A percentile compares a stretch with the other conserved stretches of the same genome.
Conservation (phyloP, 2,888 invertebrate species). For the Ormia ochracea region DNA sequence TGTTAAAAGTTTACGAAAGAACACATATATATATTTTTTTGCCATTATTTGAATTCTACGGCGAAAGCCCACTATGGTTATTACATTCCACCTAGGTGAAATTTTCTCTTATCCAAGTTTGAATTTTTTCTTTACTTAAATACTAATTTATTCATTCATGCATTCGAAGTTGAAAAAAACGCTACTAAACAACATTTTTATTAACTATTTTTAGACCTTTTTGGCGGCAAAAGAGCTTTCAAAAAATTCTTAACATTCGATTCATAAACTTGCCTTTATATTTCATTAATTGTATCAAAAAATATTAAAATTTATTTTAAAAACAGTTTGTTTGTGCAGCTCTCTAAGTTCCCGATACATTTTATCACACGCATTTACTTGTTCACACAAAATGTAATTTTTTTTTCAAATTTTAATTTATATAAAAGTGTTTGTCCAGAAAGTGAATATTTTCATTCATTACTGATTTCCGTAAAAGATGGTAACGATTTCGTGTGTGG, state of each 20-base stretch:
- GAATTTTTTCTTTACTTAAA: no score
- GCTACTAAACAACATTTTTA: no score
- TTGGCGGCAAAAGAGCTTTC: no score
- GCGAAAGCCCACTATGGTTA: no score
- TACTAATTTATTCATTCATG: no score
- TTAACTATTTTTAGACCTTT: no score
- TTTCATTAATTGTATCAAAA: constrained; percentile 8
- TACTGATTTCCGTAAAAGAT: constrained; percentile 20
- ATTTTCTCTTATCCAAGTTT: no score
- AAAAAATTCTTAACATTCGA: neutral
- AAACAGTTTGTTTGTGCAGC: constrained; percentile 12
- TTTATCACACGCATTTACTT: constrained; percentile 29
- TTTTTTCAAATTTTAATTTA: constrained; percentile 1
- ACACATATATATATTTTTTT: no score
- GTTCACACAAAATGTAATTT: neutral
- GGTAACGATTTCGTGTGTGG: constrained; percentile 32
- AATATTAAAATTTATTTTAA: neutral
- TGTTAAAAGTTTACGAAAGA: no score
- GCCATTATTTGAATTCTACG: no score
- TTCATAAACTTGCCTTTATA: neutral
- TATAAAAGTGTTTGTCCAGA: constrained; percentile 15
- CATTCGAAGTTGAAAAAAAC: no score
- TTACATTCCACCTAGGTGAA: no score
- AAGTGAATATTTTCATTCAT: constrained; percentile 2
- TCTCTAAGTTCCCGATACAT: neutral